Evolutionary conservation across 2,113 vertebrate genomes (phyloP).

Genomic region (Galbula dea): DNA sequence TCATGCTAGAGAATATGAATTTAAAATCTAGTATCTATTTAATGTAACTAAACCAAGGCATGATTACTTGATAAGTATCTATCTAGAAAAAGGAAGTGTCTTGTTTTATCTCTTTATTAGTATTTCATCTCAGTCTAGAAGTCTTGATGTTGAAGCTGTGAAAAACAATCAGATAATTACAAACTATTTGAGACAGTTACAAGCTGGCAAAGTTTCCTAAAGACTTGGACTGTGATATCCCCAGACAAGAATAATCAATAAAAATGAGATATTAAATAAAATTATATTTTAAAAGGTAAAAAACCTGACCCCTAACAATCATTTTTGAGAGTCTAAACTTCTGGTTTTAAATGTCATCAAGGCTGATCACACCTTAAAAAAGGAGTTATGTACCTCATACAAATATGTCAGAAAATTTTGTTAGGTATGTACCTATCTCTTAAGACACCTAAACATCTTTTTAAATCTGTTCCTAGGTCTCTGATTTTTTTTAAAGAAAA

Average conservation of each 20-base stretch:
- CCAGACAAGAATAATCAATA: not conserved
- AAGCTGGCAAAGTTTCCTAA: not conserved
- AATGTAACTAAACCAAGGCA: not conserved
- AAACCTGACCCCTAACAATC: rapidly evolving
- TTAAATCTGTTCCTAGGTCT: not conserved
- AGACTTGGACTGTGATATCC: not conserved
- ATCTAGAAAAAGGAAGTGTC: not conserved
- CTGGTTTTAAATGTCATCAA: not conserved
- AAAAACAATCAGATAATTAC: not conserved
- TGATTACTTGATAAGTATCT: not conserved
- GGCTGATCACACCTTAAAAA: not conserved
- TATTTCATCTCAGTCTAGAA: not conserved
- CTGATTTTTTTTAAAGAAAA: no score
- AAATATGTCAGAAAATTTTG: not conserved
- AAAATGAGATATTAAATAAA: not conserved
- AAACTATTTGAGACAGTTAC: not conserved
- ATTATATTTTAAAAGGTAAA: not conserved
- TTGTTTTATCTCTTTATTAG: not conserved
- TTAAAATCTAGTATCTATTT: not conserved
- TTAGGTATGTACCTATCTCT: not conserved
- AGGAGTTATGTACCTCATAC: not conserved
- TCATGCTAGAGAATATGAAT: not conserved
- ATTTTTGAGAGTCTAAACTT: not conserved
- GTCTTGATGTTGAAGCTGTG: not conserved
- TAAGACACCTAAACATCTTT: not conserved